phyloP scores from a whole-genome alignment of 2,797 vertebrate genomes.

The Orientallactaga sibirica region DNA sequence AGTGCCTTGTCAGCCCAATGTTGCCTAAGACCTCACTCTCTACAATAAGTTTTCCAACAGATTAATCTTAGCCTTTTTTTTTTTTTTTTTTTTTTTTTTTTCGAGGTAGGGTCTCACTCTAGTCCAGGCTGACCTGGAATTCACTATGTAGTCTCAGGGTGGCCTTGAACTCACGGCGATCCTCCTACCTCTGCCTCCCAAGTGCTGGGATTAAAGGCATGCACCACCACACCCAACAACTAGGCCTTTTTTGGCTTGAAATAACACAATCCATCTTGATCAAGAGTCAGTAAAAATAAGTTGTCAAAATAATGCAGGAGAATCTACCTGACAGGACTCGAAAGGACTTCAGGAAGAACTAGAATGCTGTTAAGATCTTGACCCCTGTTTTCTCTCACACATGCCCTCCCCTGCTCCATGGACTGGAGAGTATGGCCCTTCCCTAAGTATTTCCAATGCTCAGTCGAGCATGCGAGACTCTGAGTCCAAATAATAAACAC shows the following conservation, averaged over 20 bases:
- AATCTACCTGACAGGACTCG: background rate
- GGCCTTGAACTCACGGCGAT: too few relatives aligned
- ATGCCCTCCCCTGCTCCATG: background rate
- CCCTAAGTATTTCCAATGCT: too few relatives aligned
- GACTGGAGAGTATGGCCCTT: too few relatives aligned
- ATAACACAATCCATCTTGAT: constrained; percentile 3
- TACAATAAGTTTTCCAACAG: background rate
- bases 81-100: too few relatives aligned
- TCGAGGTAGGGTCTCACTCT: too few relatives aligned
- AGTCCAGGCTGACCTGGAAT: too few relatives aligned
- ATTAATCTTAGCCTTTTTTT: background rate
- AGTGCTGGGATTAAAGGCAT: too few relatives aligned
- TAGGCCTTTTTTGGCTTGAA: constrained; percentile 16
- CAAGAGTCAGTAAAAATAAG: constrained; percentile 4
- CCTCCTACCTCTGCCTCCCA: too few relatives aligned
- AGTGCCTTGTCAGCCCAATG: background rate
- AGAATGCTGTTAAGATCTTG: background rate
- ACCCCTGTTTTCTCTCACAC: background rate
- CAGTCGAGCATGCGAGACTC: too few relatives aligned
- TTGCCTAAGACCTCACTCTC: background rate
- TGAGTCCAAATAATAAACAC: too few relatives aligned
- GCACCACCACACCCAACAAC: too few relatives aligned
- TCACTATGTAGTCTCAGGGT: too few relatives aligned
- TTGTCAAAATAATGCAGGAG: background rate
- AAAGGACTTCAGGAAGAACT: background rate